Evolutionary conservation across 2,888 invertebrate species (phyloP).

Genomic region (Hypolimnas misippus): DNA sequence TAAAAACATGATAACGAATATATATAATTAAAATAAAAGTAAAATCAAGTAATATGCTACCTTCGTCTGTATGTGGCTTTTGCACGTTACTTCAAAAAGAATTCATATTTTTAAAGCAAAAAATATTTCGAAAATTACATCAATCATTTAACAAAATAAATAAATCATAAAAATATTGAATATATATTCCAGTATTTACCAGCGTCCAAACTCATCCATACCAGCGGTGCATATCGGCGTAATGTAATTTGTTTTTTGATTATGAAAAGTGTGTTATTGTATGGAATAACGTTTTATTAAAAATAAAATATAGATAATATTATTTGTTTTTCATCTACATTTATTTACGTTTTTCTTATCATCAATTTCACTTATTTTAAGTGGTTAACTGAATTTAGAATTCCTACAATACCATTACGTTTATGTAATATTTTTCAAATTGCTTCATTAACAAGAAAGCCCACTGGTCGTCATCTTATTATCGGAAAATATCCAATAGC

Average conservation of each 20-base stretch:
- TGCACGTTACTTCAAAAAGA: too few species aligned
- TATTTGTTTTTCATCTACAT: background rate
- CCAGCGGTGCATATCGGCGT: constrained; percentile 83
- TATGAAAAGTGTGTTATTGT: constrained; percentile 54
- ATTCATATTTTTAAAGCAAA: too few species aligned
- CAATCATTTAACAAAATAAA: constrained; percentile 38
- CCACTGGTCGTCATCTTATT: background rate
- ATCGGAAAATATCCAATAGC: constrained; percentile 20
- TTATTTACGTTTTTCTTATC: background rate
- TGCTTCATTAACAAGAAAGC: background rate
- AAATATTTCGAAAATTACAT: constrained; percentile 54
- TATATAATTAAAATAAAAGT: too few species aligned
- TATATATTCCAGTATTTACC: constrained; percentile 62
- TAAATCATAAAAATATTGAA: constrained; percentile 46
- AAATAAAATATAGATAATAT: background rate
- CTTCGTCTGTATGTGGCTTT: too few species aligned
- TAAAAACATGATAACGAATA: too few species aligned
- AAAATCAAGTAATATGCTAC: too few species aligned
- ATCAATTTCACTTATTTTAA: too few species aligned
- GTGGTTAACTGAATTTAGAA: background rate
- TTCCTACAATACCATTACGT: background rate
- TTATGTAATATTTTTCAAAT: background rate
- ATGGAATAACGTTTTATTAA: constrained; percentile 27
- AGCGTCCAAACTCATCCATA: constrained; percentile 77
- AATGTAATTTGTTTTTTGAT: constrained; percentile 55